phyloP scores from a whole-genome alignment of 2,113 vertebrate genomes.

The Zapornia atra region DNA sequence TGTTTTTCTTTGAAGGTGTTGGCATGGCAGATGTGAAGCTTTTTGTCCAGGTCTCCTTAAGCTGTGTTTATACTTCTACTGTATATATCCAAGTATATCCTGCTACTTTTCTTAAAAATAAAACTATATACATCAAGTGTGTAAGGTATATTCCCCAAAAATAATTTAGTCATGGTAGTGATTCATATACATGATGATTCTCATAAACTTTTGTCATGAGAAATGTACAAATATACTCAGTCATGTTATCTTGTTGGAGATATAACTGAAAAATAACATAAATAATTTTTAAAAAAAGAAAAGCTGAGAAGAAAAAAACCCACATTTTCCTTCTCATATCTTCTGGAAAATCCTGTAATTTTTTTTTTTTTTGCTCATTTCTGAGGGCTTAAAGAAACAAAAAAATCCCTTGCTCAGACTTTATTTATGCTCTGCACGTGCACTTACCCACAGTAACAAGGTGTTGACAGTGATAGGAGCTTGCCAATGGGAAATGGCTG shows the following conservation, averaged over 20 bases:
- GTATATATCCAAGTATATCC: neutral
- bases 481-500: neutral
- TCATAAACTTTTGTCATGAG: neutral
- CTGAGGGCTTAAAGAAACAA: neutral
- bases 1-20: neutral
- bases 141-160: neutral
- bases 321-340: conserved; percentile 7
- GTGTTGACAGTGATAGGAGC: neutral
- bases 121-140: neutral
- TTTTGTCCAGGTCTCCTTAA: neutral
- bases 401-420: neutral
- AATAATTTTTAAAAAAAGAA: neutral
- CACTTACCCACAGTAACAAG: neutral
- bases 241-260: neutral
- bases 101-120: neutral
- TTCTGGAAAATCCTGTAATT: conserved; percentile 40
- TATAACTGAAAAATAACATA: neutral
- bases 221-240: neutral
- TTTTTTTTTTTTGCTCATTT: conserved; percentile 15
- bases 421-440: neutral
- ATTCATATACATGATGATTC: neutral
- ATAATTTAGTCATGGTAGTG: neutral
- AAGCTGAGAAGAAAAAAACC: neutral
- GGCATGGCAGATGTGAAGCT: neutral
- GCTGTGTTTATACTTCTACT: neutral